Conservation (phyloP, 2,113 vertebrate species). For the Trichechus manatus region DNA sequence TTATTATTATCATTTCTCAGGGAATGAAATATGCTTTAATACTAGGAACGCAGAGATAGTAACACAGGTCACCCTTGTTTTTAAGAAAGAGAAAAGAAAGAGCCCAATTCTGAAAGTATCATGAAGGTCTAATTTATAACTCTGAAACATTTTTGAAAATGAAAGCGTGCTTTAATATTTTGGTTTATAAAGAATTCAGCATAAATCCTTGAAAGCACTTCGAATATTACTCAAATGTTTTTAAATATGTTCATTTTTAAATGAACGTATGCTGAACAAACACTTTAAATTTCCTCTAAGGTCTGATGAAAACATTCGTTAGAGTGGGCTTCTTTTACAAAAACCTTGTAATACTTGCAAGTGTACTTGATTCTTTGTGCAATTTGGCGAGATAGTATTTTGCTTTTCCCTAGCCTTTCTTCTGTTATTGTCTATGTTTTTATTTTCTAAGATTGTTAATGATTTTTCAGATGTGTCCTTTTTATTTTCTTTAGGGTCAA, state of each 20-base stretch:
- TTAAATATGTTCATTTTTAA: constrained; percentile 35
- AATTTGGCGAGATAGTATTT: constrained; percentile 39
- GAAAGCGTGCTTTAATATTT: constrained; percentile 32
- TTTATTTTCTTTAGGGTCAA: constrained; percentile 89
- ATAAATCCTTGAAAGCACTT: constrained; percentile 47
- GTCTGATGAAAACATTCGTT: constrained; percentile 36
- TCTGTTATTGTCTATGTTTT: constrained; percentile 32
- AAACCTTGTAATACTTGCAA: not conserved
- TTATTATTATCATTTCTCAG: not conserved
- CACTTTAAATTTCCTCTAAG: constrained; percentile 36
- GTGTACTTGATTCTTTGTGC: constrained; percentile 34
- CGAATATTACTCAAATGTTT: not conserved
- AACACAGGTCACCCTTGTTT: constrained; percentile 28
- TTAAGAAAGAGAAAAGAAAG: not conserved
- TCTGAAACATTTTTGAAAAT: constrained; percentile 43
- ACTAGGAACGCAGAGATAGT: not conserved
- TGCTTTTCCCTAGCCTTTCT: not conserved
- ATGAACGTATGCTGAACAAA: constrained; percentile 25
- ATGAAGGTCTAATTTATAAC: constrained; percentile 10
- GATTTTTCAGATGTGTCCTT: constrained; percentile 33
- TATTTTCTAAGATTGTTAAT: constrained; percentile 45
- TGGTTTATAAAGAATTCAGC: constrained; percentile 21
- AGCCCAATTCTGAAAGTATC: constrained; percentile 29
- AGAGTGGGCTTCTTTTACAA: constrained; percentile 36
- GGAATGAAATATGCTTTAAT: not conserved